A percentile compares a stretch with the other conserved stretches of the same genome.
phyloP scores from a whole-genome alignment of 2,113 vertebrate genomes.

The western clawed frog (Xenopus tropicalis) region UCB_Xtro_10.0 CM004444.2:99755501-99756000 shows the following conservation, averaged over 20 bases:
- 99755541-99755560: background rate
- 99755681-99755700: background rate
- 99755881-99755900: no score
- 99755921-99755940: no score
- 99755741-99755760: background rate
- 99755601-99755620: background rate
- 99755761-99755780: background rate
- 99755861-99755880: no score
- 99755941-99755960: no score
- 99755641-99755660: no score
- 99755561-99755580: background rate
- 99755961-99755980: no score
- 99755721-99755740: background rate
- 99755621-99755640: background rate
- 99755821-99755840: no score
- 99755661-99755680: background rate
- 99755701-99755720: conserved; percentile 7
- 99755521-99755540: background rate
- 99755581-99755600: background rate
- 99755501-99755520: background rate
- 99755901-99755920: no score
- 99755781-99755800: no score
- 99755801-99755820: no score
- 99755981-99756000: no score
- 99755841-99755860: no score